phyloP scores from a whole-genome alignment of 2,797 vertebrate genomes.

The Oreonectes daqikongensis region DNA sequence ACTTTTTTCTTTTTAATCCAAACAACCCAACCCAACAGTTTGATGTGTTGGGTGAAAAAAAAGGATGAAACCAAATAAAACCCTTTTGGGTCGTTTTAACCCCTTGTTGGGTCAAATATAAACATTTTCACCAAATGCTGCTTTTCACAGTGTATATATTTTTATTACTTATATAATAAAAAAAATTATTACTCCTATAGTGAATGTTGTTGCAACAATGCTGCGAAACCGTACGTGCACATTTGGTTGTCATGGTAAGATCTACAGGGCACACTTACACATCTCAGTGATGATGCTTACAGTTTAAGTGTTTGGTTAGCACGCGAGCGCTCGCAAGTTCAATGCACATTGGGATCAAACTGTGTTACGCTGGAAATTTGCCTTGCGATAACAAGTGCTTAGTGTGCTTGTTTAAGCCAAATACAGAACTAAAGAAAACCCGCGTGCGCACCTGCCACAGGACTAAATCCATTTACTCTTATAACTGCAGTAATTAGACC shows the following conservation, averaged over 20 bases:
- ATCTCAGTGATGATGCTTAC: conserved; percentile 20
- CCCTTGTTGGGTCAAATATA: no score
- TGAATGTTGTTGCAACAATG: conserved; percentile 7
- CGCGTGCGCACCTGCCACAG: conserved; percentile 30
- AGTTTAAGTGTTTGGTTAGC: conserved; percentile 37
- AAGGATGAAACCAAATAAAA: no score
- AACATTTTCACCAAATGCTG: no score
- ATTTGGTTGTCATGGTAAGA: conserved; percentile 28
- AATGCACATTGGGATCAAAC: conserved; percentile 22
- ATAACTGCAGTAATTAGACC: conserved; percentile 48
- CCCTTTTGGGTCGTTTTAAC: no score
- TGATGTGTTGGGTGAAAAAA: no score
- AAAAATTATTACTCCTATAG: background rate
- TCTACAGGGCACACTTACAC: conserved; percentile 13
- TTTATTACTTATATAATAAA: no score
- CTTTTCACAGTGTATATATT: no score
- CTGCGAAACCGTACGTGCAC: background rate
- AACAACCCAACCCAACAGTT: no score
- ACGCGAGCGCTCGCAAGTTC: background rate
- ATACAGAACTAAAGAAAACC: conserved; percentile 19
- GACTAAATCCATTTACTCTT: conserved; percentile 48
- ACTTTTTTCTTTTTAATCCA: no score
- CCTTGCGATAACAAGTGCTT: background rate
- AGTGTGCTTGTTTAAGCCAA: conserved; percentile 4
- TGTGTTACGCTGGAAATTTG: conserved; percentile 21